Base-by-base conservation (phyloP, 2,113 vertebrate genomes). In the Chionis minor region DNA sequence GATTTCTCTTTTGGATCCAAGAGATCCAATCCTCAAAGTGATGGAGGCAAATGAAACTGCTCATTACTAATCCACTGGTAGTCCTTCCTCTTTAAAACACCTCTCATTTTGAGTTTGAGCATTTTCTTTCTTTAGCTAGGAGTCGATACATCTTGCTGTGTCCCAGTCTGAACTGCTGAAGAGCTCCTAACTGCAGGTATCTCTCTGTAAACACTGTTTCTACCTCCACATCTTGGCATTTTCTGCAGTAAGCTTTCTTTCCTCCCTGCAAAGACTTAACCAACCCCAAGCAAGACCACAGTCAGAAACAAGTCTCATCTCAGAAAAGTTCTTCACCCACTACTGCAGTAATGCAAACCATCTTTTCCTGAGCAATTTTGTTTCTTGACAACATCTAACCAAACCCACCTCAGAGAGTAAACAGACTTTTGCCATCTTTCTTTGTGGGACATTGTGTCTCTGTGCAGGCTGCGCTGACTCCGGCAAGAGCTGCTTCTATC, bases 71-170 rank as follows among this genome's bases (percentile, higher is more conserved):
- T 21, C 11, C 21, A 49, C 18, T 44, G 27, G 3, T 74, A 30
- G 28, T 30, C 35, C 22, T 62, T 67, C n/a, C 16, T 58, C 24
- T n/a, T 75, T 69, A 63, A 63, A 85, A 80, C 0, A 2, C 14
- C 14, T 65, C 28, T 66, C 14, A 18, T 71, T 85, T 56, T 63
- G 22, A 67, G 23, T 45, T 61, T 28, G 30, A 35, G 17, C 62
- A 4, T 52, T 58, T 81, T 74, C 33, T 65, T 45, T 70, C 70
- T 94, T 59, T 23, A 81, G 38, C 51, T 77, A 54, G 62, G 38
- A 54, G 14, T 30, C 0, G 0, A 17, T 33, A 42, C 0, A 2
- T 65, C 44, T 81, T 94, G 7, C 30, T 49, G 1, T 44, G 22
- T 63, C 35, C 19, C 62, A 32, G 8, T 74, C 69, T 88, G 61